Evolutionary conservation across 2,888 invertebrate genomes (phyloP).

Genomic region (Scaptomyza tumidula): DNA sequence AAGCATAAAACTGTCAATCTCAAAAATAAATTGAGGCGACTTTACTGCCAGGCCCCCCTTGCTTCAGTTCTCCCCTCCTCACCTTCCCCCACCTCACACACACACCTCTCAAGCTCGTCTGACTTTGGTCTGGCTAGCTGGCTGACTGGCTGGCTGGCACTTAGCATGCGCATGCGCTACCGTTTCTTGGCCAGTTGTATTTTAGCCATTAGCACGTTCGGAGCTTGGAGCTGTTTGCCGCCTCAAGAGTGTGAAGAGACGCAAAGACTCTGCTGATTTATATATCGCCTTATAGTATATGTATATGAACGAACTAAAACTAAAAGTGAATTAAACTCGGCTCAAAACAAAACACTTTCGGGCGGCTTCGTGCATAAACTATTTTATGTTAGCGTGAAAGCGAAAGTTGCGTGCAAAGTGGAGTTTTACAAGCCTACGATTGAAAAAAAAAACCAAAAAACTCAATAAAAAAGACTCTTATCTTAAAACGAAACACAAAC

Average conservation of each 20-base stretch:
- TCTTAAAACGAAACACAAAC: slow-evolving; percentile 35
- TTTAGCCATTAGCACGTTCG: slow-evolving; percentile 83
- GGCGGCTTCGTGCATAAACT: slow-evolving; percentile 2
- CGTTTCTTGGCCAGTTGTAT: slow-evolving; percentile 81
- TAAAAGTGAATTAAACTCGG: slow-evolving; percentile 61
- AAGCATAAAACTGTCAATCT: slow-evolving; percentile 60
- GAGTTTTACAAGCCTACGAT: slow-evolving; percentile 25
- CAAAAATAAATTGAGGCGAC: slow-evolving; percentile 22
- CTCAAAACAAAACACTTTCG: slow-evolving; percentile 49
- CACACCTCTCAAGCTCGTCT: slow-evolving; percentile 9
- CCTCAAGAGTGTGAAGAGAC: slow-evolving; percentile 58
- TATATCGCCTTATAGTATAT: slow-evolving; percentile 10
- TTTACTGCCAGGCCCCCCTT: slow-evolving; percentile 8
- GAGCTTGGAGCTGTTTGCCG: slow-evolving; percentile 70
- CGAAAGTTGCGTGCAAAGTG: slow-evolving; percentile 71
- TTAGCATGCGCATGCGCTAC: slow-evolving; percentile 79
- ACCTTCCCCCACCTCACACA: not conserved
- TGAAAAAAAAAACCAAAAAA: slow-evolving; percentile 17
- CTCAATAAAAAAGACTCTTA: slow-evolving; percentile 10
- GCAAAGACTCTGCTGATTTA: slow-evolving; percentile 21
- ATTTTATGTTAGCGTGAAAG: slow-evolving; percentile 48
- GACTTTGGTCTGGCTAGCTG: slow-evolving; percentile 7
- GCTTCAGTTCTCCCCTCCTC: not conserved
- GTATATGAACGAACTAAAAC: slow-evolving; percentile 34
- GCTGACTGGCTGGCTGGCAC: slow-evolving; percentile 35